Percentiles rank a stretch among this genome's conserved stretches.
Evolutionary conservation across 2,797 vertebrate species (phyloP).

Genomic region (Scolopax rusticola): DNA sequence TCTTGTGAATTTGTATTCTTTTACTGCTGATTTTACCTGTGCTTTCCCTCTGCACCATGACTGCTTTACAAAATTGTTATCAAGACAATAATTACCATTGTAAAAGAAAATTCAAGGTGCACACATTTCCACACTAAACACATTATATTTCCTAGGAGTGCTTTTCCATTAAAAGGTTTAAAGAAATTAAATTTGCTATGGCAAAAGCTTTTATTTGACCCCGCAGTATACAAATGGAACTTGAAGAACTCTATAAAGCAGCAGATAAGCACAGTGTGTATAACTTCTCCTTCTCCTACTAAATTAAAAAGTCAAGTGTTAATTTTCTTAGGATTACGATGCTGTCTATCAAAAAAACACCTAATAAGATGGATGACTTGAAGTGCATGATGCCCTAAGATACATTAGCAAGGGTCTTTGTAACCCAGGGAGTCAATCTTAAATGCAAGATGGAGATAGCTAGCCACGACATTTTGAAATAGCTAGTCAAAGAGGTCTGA

Average conservation of each 20-base stretch:
- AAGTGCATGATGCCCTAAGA: not conserved
- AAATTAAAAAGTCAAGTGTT: not conserved
- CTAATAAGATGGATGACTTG: not conserved
- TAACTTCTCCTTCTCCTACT: not conserved
- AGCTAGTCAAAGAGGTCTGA: not conserved
- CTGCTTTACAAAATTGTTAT: not conserved
- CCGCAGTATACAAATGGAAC: not conserved
- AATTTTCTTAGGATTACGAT: not conserved
- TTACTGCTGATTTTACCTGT: not conserved
- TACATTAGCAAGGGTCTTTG: not conserved
- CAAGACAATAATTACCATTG: not conserved
- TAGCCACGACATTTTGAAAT: not conserved
- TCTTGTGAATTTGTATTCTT: not conserved
- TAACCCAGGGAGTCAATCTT: not conserved
- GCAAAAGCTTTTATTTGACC: not conserved
- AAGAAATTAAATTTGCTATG: not conserved
- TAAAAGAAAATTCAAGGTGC: not conserved
- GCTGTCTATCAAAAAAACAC: not conserved
- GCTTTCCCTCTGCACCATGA: not conserved
- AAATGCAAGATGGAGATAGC: not conserved
- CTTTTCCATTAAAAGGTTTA: not conserved
- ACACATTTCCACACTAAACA: not conserved
- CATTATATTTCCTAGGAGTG: not conserved
- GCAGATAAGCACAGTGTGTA: fast-evolving
- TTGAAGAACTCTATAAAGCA: not conserved